These are phyloP conservation scores for Rhodophaea formosa DNA, from an alignment of 2,888 invertebrate genomes.

Conservation along the genomic window DNA sequence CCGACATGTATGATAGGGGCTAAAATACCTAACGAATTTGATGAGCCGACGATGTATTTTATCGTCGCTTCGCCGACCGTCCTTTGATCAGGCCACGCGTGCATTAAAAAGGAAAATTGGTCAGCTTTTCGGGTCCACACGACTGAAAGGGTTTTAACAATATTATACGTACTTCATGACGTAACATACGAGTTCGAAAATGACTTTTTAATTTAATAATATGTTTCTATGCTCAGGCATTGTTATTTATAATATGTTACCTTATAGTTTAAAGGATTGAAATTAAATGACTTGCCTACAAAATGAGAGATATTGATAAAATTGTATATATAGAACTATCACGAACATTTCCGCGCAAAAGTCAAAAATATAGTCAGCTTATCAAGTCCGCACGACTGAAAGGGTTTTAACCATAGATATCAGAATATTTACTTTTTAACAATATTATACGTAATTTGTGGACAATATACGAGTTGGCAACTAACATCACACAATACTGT, in stretches of 20 bases:
- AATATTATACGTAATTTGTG: slow-evolving; percentile 20
- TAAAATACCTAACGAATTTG: slow-evolving; percentile 53
- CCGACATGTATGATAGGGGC: slow-evolving; percentile 23
- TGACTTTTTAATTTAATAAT: too few relatives aligned
- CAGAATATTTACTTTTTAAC: too few relatives aligned
- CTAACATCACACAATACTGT: not conserved
- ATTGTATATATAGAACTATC: too few relatives aligned
- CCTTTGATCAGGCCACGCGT: slow-evolving; percentile 66
- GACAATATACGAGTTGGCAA: not conserved
- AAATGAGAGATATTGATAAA: too few relatives aligned
- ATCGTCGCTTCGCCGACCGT: slow-evolving; percentile 49
- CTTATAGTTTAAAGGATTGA: too few relatives aligned
- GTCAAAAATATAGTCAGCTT: too few relatives aligned
- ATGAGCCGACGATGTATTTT: slow-evolving; percentile 55
- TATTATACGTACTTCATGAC: slow-evolving; percentile 21
- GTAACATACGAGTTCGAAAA: too few relatives aligned
- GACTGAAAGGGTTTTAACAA: slow-evolving; percentile 43
- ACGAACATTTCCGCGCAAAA: too few relatives aligned
- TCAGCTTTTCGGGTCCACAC: slow-evolving; percentile 53
- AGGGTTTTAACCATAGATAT: slow-evolving; percentile 42
- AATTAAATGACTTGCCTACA: too few relatives aligned
- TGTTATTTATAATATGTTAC: too few relatives aligned
- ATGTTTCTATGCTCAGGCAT: too few relatives aligned
- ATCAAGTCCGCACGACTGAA: slow-evolving; percentile 48
- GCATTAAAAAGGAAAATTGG: slow-evolving; percentile 70